Base-by-base conservation (phyloP, 2,113 vertebrate species). In the Danio rerio region DNA sequence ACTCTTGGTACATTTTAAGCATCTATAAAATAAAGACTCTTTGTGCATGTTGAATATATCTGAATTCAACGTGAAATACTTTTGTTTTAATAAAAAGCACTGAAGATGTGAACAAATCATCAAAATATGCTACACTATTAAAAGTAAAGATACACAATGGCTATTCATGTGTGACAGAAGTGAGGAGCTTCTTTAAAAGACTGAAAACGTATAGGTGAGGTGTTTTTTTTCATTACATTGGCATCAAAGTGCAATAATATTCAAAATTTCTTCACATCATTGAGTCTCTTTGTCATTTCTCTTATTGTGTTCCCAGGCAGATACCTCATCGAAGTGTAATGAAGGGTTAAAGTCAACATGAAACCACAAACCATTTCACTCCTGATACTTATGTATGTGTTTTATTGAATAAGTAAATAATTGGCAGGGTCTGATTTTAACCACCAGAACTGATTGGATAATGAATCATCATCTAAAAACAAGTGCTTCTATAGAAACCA, bases 171-270 rank as follows among this genome's bases (percentile, higher is more conserved):
- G 43, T 21, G 43, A 75, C 42, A 31, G 31, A 31, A 6, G 55
- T 61, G 5, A 47, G 55, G n/a, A 59, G 73, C 7, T 56, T 74
- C 16, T 56, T 5, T 40, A 53, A 72, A 71, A 72, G 40, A 43
- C 9, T 66, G 21, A 43, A 73, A 79, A 55, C 52, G 2, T 16
- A 63, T 81, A 74, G 82, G 56, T 84, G 53, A 43, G n/a, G 50
- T 13, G 40, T 31, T 31, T 31, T 52, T 81, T 55, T 63, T 52
- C 15, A 79, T 58, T 62, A 84, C 56, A 72, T 70, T 82, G 65
- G 71, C 70, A 76, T 78, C 83, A 80, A 87, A 84, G 80, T 87
- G 76, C 75, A 87, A 82, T 82, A 52, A 77, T 59, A 71, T 77
- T 73, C 56, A 52, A 49, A 78, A 63, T 59, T 63, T 59, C 69